Evolutionary conservation across 2,113 vertebrate species (phyloP).

Genomic region (Lepus timidus): DNA sequence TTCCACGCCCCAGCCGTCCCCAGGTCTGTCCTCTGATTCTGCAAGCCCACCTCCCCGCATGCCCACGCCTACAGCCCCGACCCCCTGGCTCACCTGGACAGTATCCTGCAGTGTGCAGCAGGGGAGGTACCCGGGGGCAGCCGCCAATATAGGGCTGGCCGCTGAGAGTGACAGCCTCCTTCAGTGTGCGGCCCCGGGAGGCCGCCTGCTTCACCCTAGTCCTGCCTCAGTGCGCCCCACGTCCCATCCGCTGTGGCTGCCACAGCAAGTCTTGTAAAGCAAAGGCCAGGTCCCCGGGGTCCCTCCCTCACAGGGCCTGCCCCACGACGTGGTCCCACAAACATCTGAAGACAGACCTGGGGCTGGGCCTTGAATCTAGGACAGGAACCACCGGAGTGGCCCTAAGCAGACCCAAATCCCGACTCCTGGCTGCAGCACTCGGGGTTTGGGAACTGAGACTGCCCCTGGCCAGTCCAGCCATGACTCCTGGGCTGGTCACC

Average conservation of each 20-base stretch:
- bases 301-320: not conserved
- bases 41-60: not conserved
- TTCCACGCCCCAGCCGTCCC: not conserved
- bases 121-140: not conserved
- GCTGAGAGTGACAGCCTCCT: not conserved
- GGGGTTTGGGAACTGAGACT: not conserved
- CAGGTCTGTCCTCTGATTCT: not conserved
- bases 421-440: not conserved
- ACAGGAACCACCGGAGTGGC: too few relatives aligned
- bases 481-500: not conserved
- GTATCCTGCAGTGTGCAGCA: not conserved
- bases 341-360: not conserved
- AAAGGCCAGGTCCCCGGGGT: not conserved
- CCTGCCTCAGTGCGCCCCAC: not conserved
- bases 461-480: not conserved
- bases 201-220: not conserved
- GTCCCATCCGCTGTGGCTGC: not conserved
- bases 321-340: constrained; percentile 10
- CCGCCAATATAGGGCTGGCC: not conserved
- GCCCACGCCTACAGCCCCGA: not conserved
- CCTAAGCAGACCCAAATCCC: too few relatives aligned
- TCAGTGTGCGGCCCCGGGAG: not conserved
- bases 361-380: not conserved
- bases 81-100: not conserved
- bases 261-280: not conserved